Conservation (phyloP, 1,140 invertebrate genomes). For the Aradophagus sp. region DNA sequence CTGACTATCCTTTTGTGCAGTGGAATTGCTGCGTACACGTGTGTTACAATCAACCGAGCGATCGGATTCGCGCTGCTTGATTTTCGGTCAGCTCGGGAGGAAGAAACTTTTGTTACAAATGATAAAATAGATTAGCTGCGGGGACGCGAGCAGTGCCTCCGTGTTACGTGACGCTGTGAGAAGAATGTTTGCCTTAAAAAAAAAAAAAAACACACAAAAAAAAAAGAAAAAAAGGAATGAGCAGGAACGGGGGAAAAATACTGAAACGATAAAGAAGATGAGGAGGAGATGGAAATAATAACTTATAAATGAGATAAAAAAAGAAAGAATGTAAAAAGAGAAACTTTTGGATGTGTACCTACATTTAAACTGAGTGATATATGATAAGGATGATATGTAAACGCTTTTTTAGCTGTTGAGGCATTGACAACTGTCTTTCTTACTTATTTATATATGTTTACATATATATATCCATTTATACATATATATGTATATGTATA, state of each 20-base stretch:
- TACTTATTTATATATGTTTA: conserved; percentile 55
- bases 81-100: conserved; percentile 2
- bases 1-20: conserved; percentile 6
- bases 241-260: neutral
- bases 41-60: conserved; percentile 7
- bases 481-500: too few relatives aligned
- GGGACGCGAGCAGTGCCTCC: conserved; percentile 7
- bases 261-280: conserved; percentile 11
- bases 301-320: too few relatives aligned
- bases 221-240: conserved; percentile 2
- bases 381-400: conserved; percentile 63
- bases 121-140: conserved; percentile 28
- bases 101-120: conserved; percentile 26
- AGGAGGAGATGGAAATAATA: too few relatives aligned
- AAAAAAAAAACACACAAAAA: conserved; percentile 12
- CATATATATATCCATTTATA: conserved; percentile 6
- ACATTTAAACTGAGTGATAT: conserved; percentile 70
- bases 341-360: conserved; percentile 67
- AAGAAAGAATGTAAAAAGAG: too few relatives aligned
- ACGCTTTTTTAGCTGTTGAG: conserved; percentile 55
- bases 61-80: conserved; percentile 34
- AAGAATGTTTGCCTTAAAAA: conserved; percentile 69
- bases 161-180: conserved; percentile 58
- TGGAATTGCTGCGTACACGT: conserved; percentile 17
- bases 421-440: conserved; percentile 60